Evolutionary conservation across 1,140 invertebrate species (phyloP).

Genomic region (Scylla paramamosain): DNA sequence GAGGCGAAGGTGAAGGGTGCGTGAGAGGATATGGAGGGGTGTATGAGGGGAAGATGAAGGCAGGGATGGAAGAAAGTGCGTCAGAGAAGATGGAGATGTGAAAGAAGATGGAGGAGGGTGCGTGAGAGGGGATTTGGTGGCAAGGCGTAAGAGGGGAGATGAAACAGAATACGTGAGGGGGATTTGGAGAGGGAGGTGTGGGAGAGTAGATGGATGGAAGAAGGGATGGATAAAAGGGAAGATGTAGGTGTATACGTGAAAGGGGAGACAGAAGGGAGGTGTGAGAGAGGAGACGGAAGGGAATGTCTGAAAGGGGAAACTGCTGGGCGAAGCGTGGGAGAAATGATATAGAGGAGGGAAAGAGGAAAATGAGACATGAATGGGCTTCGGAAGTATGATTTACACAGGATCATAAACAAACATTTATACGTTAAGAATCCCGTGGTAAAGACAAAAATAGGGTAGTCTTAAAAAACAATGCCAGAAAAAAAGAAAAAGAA

Average conservation of each 20-base stretch:
- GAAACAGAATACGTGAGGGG: background rate
- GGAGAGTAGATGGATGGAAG: background rate
- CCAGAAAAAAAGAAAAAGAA: no score
- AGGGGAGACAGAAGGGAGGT: constrained; percentile 4
- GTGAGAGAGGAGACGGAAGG: background rate
- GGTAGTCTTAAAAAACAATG: background rate
- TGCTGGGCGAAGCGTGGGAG: background rate
- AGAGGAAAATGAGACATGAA: background rate
- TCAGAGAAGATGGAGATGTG: background rate
- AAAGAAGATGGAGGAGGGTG: background rate
- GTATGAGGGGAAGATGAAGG: background rate
- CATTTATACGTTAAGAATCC: no score
- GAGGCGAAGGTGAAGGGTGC: background rate
- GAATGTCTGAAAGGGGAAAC: background rate
- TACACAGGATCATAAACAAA: no score
- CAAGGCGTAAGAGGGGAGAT: background rate
- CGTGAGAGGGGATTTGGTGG: background rate
- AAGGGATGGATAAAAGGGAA: constrained; percentile 11
- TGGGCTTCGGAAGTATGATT: no score
- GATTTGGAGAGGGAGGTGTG: background rate
- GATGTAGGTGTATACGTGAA: constrained; percentile 21
- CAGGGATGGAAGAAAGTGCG: background rate
- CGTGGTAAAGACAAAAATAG: background rate
- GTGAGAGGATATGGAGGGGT: background rate
- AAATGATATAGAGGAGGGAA: background rate